Base-by-base conservation (phyloP, 2,113 vertebrate species). In the Irena cyanogastra region DNA sequence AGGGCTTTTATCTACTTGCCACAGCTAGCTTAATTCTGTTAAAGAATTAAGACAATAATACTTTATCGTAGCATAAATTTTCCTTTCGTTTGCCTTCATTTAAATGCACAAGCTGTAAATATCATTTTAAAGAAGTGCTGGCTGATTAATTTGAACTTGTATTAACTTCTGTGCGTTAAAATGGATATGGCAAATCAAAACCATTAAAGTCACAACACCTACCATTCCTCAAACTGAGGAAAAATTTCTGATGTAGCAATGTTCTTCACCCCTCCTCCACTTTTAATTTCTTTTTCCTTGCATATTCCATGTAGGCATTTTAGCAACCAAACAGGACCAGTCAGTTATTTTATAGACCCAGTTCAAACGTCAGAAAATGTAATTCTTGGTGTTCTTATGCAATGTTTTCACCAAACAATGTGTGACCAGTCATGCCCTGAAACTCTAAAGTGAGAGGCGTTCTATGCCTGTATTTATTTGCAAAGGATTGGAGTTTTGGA, bases 21-120 rank as follows among this genome's bases (percentile, higher is more conserved):
- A 72, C 96, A 95, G 91, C 95, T 87, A 97, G 83, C 76, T 82
- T 95, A 95, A 77, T 94, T 95, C 80, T 88, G 81, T 89, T 94
- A 95, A 93, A 77, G 64, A 95, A 96, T 97, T 95, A 92, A 97
- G 95, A 96, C 83, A 95, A 77, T 90, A 90, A 79, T 77, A 89
- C 76, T 81, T 86, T 93, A 95, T 95, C 92, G 50, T 30, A 95
- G 61, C 79, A 87, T 94, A 95, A 95, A 95, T 97, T 95, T 89
- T 66, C 74, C 78, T 71, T 96, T 84, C 91, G 88, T 96, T 97
- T 96, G 91, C 78, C 75, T 95, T 95, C 56, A 66, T 95, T 97
- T 94, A 95, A 94, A 88, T 92, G 90, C 77, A 91, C 70, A 83
- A 92, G 88, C 72, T 86, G 78, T 92, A 95, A 96, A 96, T 96